Base-by-base conservation (phyloP, 1,140 invertebrate genomes). In the Drosophila trapezifrons region DNA sequence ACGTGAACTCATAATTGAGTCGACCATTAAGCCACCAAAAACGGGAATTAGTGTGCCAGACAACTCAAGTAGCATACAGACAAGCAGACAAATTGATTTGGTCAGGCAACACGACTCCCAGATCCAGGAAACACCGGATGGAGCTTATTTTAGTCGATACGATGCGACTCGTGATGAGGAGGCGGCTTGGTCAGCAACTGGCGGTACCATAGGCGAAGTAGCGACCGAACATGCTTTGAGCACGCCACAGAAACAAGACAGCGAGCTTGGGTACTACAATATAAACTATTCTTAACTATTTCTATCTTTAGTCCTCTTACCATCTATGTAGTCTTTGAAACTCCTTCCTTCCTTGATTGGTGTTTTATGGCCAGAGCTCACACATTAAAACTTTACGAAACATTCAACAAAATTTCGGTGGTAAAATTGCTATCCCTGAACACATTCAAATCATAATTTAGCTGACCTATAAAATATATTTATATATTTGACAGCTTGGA, bases 51-150 rank as follows among this genome's bases (percentile, higher is more conserved):
- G 18, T 17, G 1, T 6, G 0, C 18, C 13, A 7, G 27, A 22
- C 37, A n/a, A 25, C 12, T 29, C 18, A 5, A 60, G 37, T 1
- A 40, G 25, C 17, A 25, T 20, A 3, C 55, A 46, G n/a, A 7
- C 32, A 20, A 63, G 55, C 38, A 64, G 63, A 4, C 5, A 42
- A 32, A 55, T 49, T 2, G 59, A 72, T 20, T 1, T 71, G 25
- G 35, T 46, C 0, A 64, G 79, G 1, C 69, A 58, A 9, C 45
- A 40, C 13, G 47, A 42, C 9, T 73, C 79, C 1, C 54, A 63
- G 18, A 64, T 45, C 25, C 38, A 47, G 29, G 32, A 54, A 9
- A 67, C 59, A 4, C 70, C 49, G 9, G 67, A 60, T 8, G 32
- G 6, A 17, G 29, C 22, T 4, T 55, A 56, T 15, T 46, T 37